Evolutionary conservation across 2,113 vertebrate genomes (phyloP).

Genomic region (Pristiophorus japonicus): DNA sequence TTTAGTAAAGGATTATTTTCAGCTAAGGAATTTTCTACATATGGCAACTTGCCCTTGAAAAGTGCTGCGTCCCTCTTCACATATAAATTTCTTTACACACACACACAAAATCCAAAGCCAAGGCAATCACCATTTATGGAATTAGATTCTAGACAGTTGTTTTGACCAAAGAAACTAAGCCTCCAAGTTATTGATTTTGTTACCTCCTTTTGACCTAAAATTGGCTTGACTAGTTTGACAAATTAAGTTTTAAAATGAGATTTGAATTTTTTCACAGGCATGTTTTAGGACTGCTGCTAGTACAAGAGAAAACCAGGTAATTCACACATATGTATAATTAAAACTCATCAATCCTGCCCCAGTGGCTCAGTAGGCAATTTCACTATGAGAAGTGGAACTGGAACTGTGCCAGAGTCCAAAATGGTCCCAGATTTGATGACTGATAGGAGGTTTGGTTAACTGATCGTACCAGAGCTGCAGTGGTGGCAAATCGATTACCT

Average conservation of each 20-base stretch:
- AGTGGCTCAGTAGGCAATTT: not conserved
- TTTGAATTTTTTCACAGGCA: not conserved
- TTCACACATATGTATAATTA: not conserved
- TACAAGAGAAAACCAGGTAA: not conserved
- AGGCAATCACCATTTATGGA: slow-evolving; percentile 29
- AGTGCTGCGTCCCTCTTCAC: slow-evolving; percentile 30
- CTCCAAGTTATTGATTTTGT: not conserved
- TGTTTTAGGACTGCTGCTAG: not conserved
- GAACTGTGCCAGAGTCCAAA: not conserved
- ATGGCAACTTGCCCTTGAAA: slow-evolving; percentile 36
- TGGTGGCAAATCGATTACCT: not conserved
- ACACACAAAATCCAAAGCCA: slow-evolving; percentile 18
- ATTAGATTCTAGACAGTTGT: not conserved
- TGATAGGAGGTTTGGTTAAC: not conserved
- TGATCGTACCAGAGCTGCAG: not conserved
- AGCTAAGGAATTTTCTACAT: slow-evolving; percentile 32
- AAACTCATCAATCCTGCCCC: not conserved
- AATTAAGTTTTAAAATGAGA: not conserved
- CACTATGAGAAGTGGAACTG: not conserved
- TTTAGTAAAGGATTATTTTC: slow-evolving; percentile 38
- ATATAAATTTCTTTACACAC: slow-evolving; percentile 33
- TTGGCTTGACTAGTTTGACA: not conserved
- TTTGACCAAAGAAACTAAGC: slow-evolving; percentile 6
- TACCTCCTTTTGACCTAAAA: not conserved
- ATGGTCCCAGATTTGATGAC: not conserved